Base-by-base conservation (phyloP, 2,888 invertebrate species). In the Agonopterix arenella region DNA sequence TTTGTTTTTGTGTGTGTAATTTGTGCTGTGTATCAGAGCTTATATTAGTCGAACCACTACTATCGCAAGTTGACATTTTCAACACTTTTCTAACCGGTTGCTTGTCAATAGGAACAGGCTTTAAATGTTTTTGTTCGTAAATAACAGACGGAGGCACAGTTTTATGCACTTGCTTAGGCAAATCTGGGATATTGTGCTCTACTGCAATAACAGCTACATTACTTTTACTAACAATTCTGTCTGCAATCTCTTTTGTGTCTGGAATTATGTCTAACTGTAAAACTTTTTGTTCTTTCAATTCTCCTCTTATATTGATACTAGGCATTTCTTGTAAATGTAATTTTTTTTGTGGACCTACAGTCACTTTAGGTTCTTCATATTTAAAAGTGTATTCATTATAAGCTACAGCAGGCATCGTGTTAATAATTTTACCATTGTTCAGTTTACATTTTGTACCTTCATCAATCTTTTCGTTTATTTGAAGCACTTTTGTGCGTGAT, bases 241-340 rank as follows among this genome's bases (percentile, higher is more conserved):
- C 52, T 4, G 8, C 13, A n/a, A 50, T 63, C 60, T 64, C 60
- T 5, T 59, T 62, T 46, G 49, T 58, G 45, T 81, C 74, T 28
- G 90, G 86, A 61, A 79, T 59, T 60, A 91, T 91, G 61, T 89
- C 82, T 59, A 91, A 70, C 36, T 84, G 77, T 51, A 90, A 74
- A 52, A 90, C 88, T 68, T 80, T 89, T 65, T 90, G 90, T 52
- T 81, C 75, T 48, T 76, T 86, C 18, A 90, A 66, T 62, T 86
- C 82, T 56, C 86, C 80, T 64, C 86, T 80, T 54, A 91, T 91
- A 61, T 82, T 84, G 53, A 91, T 83, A 49, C 82, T 75, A 46
- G 90, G 90, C 84, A 90, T 84, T 58, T 74, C 68, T 73, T 90
- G 90, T 56, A 89, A 61, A 58, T 78, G 66, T 52, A 90, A 68